phyloP scores from a whole-genome alignment of 2,113 vertebrate genomes.

The Ia io region DNA sequence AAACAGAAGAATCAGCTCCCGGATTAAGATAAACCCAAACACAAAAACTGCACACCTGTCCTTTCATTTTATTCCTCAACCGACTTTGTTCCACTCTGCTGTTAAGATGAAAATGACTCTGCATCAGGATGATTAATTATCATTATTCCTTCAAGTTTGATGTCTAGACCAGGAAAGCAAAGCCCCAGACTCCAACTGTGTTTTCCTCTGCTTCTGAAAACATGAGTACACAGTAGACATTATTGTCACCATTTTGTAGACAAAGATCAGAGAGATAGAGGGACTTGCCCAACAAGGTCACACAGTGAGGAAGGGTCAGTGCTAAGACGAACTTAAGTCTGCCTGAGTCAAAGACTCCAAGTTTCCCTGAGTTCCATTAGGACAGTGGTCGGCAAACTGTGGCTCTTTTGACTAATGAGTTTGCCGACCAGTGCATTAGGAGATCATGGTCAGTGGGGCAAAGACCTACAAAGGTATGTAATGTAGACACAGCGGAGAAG shows the following conservation, averaged over 20 bases:
- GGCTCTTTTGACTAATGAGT: too few relatives aligned
- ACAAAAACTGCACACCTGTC: neutral
- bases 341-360: neutral
- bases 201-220: neutral
- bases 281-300: neutral
- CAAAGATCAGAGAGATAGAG: neutral
- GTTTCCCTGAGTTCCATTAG: neutral
- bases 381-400: too few relatives aligned
- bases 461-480: neutral
- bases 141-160: neutral
- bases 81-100: neutral
- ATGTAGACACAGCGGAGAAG: neutral
- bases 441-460: neutral
- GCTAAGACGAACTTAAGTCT: neutral
- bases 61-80: neutral
- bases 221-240: neutral
- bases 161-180: neutral
- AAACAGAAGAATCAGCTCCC: neutral
- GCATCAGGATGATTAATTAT: constrained; percentile 13
- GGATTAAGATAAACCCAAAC: constrained; percentile 44
- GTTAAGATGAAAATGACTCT: neutral
- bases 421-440: too few relatives aligned
- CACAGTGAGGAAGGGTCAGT: neutral
- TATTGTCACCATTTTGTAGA: neutral
- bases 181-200: neutral